Percentiles rank a stretch among this genome's conserved stretches.
Evolutionary conservation across 2,113 vertebrate species (phyloP).

Genomic region (Mirza zaza): DNA sequence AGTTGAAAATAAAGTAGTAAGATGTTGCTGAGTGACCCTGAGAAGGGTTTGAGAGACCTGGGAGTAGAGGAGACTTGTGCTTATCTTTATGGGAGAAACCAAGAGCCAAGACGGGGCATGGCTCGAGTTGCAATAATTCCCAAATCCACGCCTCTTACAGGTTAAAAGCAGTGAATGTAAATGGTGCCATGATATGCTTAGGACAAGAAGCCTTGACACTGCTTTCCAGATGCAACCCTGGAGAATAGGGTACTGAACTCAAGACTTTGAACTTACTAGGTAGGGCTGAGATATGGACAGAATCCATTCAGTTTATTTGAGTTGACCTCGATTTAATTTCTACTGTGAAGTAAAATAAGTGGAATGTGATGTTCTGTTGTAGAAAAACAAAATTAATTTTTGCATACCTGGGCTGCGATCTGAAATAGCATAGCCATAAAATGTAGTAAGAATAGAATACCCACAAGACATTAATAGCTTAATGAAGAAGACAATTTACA

Average conservation of each 20-base stretch:
- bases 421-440: not conserved
- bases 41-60: not conserved
- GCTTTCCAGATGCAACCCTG: not conserved
- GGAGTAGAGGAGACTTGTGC: not conserved
- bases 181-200: not conserved
- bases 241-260: not conserved
- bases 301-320: not conserved
- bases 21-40: not conserved
- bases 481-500: not conserved
- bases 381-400: not conserved
- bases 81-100: not conserved
- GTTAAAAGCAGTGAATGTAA: not conserved
- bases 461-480: not conserved
- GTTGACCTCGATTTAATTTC: not conserved
- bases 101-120: not conserved
- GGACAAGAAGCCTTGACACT: not conserved
- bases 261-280: not conserved
- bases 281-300: not conserved
- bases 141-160: not conserved
- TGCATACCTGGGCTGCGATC: not conserved
- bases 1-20: not conserved
- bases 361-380: not conserved
- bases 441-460: not conserved
- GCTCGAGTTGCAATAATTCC: not conserved
- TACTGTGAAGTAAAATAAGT: not conserved